A percentile compares a stretch with the other conserved stretches of the same genome.
phyloP scores from a whole-genome alignment of 2,888 invertebrate genomes.

The Lepeophtheirus nordmannii region DNA sequence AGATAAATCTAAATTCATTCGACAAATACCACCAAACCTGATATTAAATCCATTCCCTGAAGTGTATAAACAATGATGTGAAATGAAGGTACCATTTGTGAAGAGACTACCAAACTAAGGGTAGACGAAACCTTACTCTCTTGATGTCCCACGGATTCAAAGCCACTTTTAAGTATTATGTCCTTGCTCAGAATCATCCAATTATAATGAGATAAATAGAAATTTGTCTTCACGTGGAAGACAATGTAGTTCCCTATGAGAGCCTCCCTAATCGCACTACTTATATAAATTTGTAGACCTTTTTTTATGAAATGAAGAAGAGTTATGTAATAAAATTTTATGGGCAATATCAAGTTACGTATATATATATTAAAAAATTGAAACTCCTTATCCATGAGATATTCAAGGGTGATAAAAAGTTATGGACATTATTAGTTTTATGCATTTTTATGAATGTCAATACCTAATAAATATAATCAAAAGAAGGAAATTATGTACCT shows the following conservation, averaged over 20 bases:
- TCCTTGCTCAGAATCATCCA: constrained; percentile 24
- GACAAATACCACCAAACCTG: not conserved
- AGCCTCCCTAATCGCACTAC: constrained; percentile 34
- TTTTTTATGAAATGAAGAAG: not conserved
- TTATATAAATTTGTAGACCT: not conserved
- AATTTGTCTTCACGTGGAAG: constrained; percentile 40
- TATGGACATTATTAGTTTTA: not conserved
- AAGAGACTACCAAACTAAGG: constrained; percentile 40
- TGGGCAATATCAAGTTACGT: too few relatives aligned
- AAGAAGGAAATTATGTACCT: too few relatives aligned
- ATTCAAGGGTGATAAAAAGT: too few relatives aligned
- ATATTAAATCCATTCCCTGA: too few relatives aligned
- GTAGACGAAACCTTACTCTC: constrained; percentile 32
- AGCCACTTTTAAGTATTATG: constrained; percentile 12
- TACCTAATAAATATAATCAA: too few relatives aligned
- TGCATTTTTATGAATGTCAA: not conserved
- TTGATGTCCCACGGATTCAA: constrained; percentile 25
- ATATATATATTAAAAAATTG: too few relatives aligned
- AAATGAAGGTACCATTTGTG: constrained; percentile 44
- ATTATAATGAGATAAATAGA: constrained; percentile 29
- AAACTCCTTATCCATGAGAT: too few relatives aligned
- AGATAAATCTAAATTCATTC: not conserved
- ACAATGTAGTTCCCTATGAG: constrained; percentile 41
- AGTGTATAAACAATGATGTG: constrained; percentile 28
- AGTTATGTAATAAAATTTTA: too few relatives aligned